Percentiles rank a stretch among this genome's conserved stretches.
These are phyloP conservation scores for Lycaon pictus DNA, from an alignment of 2,113 vertebrate genomes.

Conservation along the genomic window DNA sequence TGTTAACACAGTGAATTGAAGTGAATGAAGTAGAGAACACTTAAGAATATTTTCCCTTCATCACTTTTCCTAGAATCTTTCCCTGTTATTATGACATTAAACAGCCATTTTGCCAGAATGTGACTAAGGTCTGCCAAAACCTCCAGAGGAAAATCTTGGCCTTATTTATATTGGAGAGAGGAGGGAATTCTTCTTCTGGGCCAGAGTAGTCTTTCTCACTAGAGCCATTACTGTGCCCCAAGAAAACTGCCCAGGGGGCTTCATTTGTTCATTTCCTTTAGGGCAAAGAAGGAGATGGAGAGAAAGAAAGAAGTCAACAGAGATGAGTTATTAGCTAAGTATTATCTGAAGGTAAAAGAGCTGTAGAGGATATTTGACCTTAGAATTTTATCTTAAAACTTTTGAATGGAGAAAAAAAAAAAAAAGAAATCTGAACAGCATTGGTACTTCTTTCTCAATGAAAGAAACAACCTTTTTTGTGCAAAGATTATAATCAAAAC, in stretches of 20 bases:
- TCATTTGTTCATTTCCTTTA: background rate
- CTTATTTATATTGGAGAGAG: background rate
- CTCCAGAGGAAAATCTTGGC: background rate
- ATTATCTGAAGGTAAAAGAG: slow-evolving; percentile 22
- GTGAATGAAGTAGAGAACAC: background rate
- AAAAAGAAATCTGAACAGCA: background rate
- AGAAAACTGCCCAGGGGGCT: background rate
- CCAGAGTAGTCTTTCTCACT: background rate
- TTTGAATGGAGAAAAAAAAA: background rate
- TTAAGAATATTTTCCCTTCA: background rate
- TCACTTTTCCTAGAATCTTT: background rate
- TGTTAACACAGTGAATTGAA: background rate
- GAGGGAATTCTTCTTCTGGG: background rate
- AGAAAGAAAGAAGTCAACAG: background rate
- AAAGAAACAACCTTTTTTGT: background rate
- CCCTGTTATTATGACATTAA: background rate
- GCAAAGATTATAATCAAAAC: slow-evolving; percentile 34
- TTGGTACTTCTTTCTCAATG: background rate
- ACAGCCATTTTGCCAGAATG: background rate
- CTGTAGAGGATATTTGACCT: slow-evolving; percentile 40
- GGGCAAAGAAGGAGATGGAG: background rate
- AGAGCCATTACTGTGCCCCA: background rate
- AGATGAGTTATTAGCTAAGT: background rate
- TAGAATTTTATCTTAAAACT: background rate
- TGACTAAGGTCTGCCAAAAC: background rate